A percentile compares a stretch with the other conserved stretches of the same genome.
These are phyloP conservation scores for Theodoxus fluviatilis DNA, from an alignment of 2,888 invertebrate genomes.

Conservation along the genomic window DNA sequence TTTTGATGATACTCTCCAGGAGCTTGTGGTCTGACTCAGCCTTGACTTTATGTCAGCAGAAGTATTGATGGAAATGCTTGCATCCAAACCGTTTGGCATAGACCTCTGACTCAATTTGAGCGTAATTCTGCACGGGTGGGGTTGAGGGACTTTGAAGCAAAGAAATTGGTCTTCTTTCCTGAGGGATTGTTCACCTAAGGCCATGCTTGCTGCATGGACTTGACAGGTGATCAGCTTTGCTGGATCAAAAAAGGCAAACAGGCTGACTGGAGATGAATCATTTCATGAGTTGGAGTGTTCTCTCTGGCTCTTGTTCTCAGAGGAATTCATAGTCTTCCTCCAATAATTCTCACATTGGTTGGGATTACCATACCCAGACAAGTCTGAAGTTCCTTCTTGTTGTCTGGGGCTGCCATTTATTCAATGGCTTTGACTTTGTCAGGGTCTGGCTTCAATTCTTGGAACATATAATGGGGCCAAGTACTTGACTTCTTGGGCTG, in stretches of 20 bases:
- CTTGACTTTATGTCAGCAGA: not conserved
- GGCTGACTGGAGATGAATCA: not conserved
- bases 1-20: conserved; percentile 24
- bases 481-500: conserved; percentile 28
- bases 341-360: conserved; percentile 15
- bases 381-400: conserved; percentile 23
- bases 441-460: conserved; percentile 13
- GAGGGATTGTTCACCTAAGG: conserved; percentile 29
- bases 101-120: conserved; percentile 32
- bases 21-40: conserved; percentile 28
- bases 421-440: conserved; percentile 15
- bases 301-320: conserved; percentile 18
- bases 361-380: conserved; percentile 29
- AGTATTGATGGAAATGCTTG: conserved; percentile 12
- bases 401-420: not conserved
- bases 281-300: conserved; percentile 16
- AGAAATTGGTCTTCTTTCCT: too few relatives aligned
- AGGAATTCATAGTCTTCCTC: conserved; percentile 8
- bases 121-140: conserved; percentile 27
- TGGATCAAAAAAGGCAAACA: conserved; percentile 19
- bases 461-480: conserved; percentile 19
- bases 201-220: conserved; percentile 26
- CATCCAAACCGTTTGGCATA: conserved; percentile 19
- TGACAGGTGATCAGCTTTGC: conserved; percentile 17
- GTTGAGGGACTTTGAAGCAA: too few relatives aligned